Evolutionary conservation across 2,113 vertebrate genomes (phyloP), one percentile per base, ranked within the genome.

Genomic region (Phalacrocorax pelagicus): DNA sequence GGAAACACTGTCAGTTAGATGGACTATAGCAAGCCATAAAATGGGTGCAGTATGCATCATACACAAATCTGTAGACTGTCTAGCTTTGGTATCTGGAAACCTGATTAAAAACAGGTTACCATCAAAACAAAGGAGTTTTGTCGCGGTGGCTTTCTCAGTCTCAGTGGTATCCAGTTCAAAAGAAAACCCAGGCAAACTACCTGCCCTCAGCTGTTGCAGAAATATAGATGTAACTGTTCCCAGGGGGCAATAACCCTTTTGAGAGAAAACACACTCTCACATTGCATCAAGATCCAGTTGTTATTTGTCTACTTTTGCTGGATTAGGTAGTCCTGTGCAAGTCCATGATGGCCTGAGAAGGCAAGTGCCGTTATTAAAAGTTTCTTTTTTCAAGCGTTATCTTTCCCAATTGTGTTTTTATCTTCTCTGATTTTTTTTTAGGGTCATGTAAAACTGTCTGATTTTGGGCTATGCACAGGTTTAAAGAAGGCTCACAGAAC

Each of bases 401-500:
- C 24, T 72, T 42, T 86, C 36, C 74, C 49, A 96, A 46, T 81
- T 29, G 40, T 42, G 8, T 29, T 88, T 82, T 88, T 15, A 34
- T 59, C 11, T 75, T 95, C 32, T 67, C 34, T 91, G 42, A 11
- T 24, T 58, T 52, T 77, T 71, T 83, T 92, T 91, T 96, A 99
- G 99, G 99, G 99, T 62, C 99, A 99, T 16, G 99, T 99, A 90
- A 99, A 99, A 92, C 98, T 99, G 77, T 99, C 99, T 36, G 99
- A 99, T 95, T 99, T 99, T 95, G 99, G 99, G 46, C 98, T 99
- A 80, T 99, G 99, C 95, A 99, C 99, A 5, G 99, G 99, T 73
- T 98, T 99, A 94, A 99, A 99, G 97, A 99, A 99, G 92, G 99
- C 99, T 67, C 99, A 99, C 96, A 98, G 99, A 90, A 99, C 99